phyloP scores from a whole-genome alignment of 2,113 vertebrate species.

The Calidris pugnax region DNA sequence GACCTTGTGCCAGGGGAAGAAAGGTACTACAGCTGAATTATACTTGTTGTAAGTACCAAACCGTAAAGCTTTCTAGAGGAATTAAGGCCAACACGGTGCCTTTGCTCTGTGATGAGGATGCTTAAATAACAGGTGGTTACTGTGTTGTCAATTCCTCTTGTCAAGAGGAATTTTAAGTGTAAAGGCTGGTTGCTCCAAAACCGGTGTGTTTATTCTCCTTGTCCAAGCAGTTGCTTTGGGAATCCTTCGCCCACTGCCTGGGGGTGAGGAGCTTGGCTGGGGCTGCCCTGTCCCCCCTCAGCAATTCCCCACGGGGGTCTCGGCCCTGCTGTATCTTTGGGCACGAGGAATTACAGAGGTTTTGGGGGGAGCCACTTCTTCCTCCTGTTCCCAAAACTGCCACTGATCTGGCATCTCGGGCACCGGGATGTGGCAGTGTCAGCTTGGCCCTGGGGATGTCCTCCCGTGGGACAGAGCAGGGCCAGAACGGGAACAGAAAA shows the following conservation, averaged over 20 bases:
- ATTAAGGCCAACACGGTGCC: background rate
- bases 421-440: accelerated
- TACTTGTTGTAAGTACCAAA: background rate
- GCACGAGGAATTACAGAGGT: no score
- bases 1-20: background rate
- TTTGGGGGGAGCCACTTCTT: background rate
- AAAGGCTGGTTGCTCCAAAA: background rate
- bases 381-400: background rate
- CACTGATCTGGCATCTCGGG: background rate
- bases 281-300: background rate
- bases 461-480: accelerated
- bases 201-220: accelerated
- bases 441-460: background rate
- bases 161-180: background rate
- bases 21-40: background rate
- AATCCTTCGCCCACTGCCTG: background rate
- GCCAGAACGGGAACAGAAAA: background rate
- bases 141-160: background rate
- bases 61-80: background rate
- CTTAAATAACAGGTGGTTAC: background rate
- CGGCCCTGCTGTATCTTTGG: accelerated
- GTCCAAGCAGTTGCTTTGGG: background rate
- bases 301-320: no score
- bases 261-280: background rate
- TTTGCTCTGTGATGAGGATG: background rate